These are phyloP conservation scores for Cheirogaleus major DNA, from an alignment of 2,797 vertebrate species.

Conservation along the genomic window DNA sequence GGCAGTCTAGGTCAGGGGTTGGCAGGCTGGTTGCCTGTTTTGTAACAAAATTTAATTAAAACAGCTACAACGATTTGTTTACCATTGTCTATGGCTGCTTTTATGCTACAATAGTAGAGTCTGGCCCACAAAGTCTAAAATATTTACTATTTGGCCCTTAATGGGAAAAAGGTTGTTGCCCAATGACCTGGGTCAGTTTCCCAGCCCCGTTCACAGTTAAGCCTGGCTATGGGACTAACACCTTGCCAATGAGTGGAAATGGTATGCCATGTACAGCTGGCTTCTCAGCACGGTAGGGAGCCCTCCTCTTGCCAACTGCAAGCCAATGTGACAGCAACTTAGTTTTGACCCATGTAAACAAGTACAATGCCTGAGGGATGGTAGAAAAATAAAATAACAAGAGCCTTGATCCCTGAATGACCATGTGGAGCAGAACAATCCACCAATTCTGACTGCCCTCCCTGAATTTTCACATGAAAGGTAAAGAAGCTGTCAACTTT, in stretches of 20 bases:
- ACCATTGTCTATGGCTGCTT: neutral
- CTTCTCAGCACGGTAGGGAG: neutral
- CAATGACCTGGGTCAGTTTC: neutral
- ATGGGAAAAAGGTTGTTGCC: neutral
- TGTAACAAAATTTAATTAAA: neutral
- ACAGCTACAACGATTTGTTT: neutral
- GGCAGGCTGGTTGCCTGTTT: neutral
- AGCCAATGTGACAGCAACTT: neutral
- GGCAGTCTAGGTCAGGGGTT: neutral
- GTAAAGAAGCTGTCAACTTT: neutral
- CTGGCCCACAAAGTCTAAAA: neutral
- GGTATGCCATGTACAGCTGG: neutral
- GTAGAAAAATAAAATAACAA: neutral
- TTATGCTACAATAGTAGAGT: neutral
- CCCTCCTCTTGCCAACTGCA: neutral
- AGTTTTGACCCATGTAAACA: neutral
- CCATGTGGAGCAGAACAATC: neutral
- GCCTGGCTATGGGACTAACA: neutral
- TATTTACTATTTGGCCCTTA: neutral
- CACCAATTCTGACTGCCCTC: neutral
- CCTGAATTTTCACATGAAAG: neutral
- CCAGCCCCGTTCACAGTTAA: neutral
- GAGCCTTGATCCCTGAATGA: neutral
- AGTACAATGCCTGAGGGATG: neutral
- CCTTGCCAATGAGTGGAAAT: neutral